Evolutionary conservation across 2,888 invertebrate species (phyloP).

Genomic region (Eupithecia subumbrata): DNA sequence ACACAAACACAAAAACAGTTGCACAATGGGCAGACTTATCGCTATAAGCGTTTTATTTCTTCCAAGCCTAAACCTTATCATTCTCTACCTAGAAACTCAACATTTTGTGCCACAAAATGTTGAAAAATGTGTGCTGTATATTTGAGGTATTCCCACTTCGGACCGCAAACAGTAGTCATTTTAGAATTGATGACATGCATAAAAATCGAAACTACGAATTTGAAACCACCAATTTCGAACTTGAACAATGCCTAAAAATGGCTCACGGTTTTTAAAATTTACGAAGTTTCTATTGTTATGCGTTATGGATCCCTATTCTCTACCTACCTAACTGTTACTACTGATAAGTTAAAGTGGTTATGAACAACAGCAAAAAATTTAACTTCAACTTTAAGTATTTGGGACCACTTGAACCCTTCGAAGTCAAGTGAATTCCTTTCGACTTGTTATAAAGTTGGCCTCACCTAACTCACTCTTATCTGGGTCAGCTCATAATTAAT

Average conservation of each 20-base stretch:
- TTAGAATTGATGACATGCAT: too few species aligned
- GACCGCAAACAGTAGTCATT: too few species aligned
- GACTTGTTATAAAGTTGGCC: background rate
- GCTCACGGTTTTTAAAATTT: background rate
- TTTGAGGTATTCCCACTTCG: too few species aligned
- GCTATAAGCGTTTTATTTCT: too few species aligned
- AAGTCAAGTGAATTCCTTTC: background rate
- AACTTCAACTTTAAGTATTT: background rate
- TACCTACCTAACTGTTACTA: background rate
- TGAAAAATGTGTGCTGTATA: too few species aligned
- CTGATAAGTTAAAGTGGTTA: background rate
- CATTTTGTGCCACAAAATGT: too few species aligned
- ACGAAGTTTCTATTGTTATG: background rate
- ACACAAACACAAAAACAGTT: too few species aligned
- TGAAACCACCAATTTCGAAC: background rate
- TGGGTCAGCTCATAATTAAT: slow-evolving; percentile 6
- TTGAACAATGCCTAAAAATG: background rate
- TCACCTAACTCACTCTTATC: background rate
- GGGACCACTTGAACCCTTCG: background rate
- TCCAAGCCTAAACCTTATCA: too few species aligned
- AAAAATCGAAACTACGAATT: too few species aligned
- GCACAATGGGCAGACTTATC: too few species aligned
- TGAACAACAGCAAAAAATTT: background rate
- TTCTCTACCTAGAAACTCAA: too few species aligned
- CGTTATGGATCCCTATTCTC: background rate